These are phyloP conservation scores for Ostrea edulis DNA, from an alignment of 1,140 invertebrate species.

Conservation along the genomic window DNA sequence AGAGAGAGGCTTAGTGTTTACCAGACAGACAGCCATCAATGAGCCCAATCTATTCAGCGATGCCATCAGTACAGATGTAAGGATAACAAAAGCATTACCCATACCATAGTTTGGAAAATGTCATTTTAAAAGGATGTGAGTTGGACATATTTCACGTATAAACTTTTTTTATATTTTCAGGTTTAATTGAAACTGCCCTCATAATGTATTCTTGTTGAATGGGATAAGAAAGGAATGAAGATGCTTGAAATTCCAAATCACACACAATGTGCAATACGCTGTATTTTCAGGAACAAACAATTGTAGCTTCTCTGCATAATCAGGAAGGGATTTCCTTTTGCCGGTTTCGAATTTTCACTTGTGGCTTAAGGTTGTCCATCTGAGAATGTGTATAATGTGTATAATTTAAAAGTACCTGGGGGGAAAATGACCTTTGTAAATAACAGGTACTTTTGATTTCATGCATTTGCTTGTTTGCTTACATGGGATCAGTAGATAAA, in stretches of 20 bases:
- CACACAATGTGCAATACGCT: background rate
- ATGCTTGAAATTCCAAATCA: background rate
- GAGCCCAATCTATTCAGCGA: constrained; percentile 56
- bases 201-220: background rate
- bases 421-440: background rate
- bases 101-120: too few species aligned
- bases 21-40: constrained; percentile 13
- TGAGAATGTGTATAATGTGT: background rate
- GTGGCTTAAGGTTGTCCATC: background rate
- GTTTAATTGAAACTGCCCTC: background rate
- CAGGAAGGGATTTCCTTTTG: background rate
- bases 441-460: background rate
- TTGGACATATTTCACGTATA: too few species aligned
- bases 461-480: background rate
- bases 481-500: background rate
- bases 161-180: background rate
- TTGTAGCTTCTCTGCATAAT: background rate
- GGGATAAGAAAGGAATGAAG: background rate
- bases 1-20: constrained; percentile 16
- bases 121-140: too few species aligned
- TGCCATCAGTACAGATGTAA: constrained; percentile 64
- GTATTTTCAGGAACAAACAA: background rate
- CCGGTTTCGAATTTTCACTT: background rate
- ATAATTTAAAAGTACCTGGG: background rate
- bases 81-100: background rate